Conservation (phyloP, 1,140 invertebrate species). For the Plectus sambesii region DNA sequence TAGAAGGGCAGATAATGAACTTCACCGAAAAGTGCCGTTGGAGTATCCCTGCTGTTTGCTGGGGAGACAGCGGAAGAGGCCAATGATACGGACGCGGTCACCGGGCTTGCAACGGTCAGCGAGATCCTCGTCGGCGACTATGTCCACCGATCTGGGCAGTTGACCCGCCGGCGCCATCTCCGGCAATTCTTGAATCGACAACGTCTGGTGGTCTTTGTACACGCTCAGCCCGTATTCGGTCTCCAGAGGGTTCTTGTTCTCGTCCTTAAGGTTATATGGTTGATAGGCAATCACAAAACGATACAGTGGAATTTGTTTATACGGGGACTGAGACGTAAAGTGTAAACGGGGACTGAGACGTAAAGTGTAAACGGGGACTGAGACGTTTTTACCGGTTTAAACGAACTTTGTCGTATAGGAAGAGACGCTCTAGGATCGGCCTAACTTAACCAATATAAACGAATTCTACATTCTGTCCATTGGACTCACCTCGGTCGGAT, state of each 20-base stretch:
- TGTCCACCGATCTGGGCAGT: constrained; percentile 80
- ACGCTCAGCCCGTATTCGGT: constrained; percentile 89
- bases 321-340: no score
- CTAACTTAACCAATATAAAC: constrained; percentile 14
- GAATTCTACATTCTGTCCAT: no score
- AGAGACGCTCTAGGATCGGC: no score
- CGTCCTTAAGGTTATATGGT: constrained; percentile 62
- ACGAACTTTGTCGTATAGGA: no score
- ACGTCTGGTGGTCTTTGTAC: constrained; percentile 95
- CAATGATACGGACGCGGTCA: constrained; percentile 85
- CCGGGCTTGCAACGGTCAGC: constrained; percentile 83
- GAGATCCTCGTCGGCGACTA: constrained; percentile 89
- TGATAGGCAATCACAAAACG: no score
- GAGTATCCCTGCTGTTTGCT: constrained; percentile 85
- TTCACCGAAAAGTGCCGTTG: constrained; percentile 74
- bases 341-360: no score
- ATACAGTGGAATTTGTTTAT: no score
- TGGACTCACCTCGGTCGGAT: constrained; percentile 72
- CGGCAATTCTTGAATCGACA: constrained; percentile 95
- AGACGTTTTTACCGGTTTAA: no score
- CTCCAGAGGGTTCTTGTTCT: constrained; percentile 90
- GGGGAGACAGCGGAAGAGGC: constrained; percentile 83
- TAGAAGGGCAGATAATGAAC: no score
- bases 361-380: no score
- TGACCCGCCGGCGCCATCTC: constrained; percentile 92